Conservation (phyloP, 2,888 invertebrate genomes). For the Steinernema hermaphroditum region DNA sequence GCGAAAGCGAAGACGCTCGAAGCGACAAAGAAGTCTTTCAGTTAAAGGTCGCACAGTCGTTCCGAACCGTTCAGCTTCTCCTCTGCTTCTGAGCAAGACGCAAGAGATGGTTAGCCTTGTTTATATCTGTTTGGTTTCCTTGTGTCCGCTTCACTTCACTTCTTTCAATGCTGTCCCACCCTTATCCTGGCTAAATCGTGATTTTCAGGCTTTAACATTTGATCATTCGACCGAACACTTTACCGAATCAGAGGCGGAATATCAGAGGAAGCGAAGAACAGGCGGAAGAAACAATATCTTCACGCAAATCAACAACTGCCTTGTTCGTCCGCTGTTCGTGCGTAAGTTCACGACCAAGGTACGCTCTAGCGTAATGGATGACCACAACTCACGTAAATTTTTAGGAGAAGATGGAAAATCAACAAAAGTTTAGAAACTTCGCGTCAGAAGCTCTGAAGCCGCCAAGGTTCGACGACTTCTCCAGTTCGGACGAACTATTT, state of each 20-base stretch:
- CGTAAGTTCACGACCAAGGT: conserved; percentile 56
- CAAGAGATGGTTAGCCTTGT: conserved; percentile 80
- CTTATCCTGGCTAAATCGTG: neutral
- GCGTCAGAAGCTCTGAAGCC: conserved; percentile 42
- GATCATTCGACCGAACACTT: conserved; percentile 46
- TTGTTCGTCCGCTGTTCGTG: conserved; percentile 55
- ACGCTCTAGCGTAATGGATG: neutral
- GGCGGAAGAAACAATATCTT: conserved; percentile 43
- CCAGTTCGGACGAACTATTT: conserved; percentile 36
- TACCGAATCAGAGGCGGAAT: conserved; percentile 44
- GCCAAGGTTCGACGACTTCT: conserved; percentile 22
- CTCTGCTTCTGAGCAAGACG: conserved; percentile 81
- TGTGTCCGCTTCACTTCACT: too few relatives aligned
- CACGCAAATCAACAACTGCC: conserved; percentile 42
- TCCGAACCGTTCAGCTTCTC: conserved; percentile 39
- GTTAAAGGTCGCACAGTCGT: conserved; percentile 32
- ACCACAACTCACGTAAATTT: neutral
- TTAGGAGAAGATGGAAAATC: conserved; percentile 45
- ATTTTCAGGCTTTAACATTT: conserved; percentile 36
- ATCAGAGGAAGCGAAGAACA: conserved; percentile 31
- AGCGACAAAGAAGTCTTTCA: conserved; percentile 30
- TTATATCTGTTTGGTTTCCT: neutral
- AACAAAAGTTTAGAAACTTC: conserved; percentile 44
- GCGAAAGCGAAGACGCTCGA: conserved; percentile 6
- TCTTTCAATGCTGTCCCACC: too few relatives aligned